Evolutionary conservation across 1,140 invertebrate species (phyloP), one percentile per base, ranked within the genome.

Genomic region (Pachypsylla venusta): DNA sequence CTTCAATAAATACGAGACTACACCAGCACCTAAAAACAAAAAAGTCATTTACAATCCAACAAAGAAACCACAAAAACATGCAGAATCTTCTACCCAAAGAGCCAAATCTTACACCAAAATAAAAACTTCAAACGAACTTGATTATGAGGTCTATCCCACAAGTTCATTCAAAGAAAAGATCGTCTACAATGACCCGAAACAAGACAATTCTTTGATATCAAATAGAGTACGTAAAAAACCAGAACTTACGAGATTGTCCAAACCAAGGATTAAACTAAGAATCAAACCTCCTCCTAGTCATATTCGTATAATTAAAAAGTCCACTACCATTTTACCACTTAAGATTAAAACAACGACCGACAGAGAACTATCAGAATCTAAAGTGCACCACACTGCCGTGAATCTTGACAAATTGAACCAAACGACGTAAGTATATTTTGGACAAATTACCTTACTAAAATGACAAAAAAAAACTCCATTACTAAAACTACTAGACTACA

Each of bases 191-290:
- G 42, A 48, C 22, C 42, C 42, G 5, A n/a, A 5, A 48, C 42
- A 48, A 48, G 42, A 48, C 16, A 48, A 48, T n/a, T 48, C 42
- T 3, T 48, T 48, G 42, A 48, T 48, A 19, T 48, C 42, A 19
- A 48, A n/a, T 19, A 48, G 22, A n/a, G 42, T 48, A 19, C 42
- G 42, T 10, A 48, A 48, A 22, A 48, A 48, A 48, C 42, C 16
- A 4, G 16, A 48, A 19, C n/a, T 48, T 7, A 19, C 5, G 22
- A 48, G 42, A 19, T 48, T 48, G 42, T 10, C 42, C 7, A 48
- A 48, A n/a, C 42, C 42, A 10, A 48, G 42, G 22, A 48, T 48
- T 22, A 48, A 48, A 48, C 5, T 48, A 22, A 48, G 42, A 48
- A 48, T 22, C 16, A 48, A 48, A 48, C 42, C 42, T 10, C 42